These are phyloP conservation scores for Laticauda colubrina DNA, from an alignment of 2,113 vertebrate species.

Conservation along the genomic window DNA sequence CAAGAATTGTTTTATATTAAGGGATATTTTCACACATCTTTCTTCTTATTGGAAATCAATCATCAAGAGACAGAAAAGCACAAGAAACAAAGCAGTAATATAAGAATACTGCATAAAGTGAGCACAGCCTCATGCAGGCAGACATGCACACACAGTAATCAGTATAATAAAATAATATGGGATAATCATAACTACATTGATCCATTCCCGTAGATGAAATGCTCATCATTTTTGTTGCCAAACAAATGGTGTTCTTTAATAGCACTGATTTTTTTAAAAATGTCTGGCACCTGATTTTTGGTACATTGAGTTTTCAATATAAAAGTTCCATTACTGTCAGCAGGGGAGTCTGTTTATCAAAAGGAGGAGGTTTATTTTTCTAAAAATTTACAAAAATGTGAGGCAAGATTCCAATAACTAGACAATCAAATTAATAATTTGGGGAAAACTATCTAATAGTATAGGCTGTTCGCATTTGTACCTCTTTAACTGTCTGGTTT, in stretches of 20 bases:
- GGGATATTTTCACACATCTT: not conserved
- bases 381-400: not conserved
- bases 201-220: not conserved
- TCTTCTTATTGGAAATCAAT: not conserved
- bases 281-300: not conserved
- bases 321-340: not conserved
- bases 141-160: not conserved
- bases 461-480: not conserved
- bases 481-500: not conserved
- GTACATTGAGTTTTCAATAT: not conserved
- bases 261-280: conserved; percentile 1
- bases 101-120: not conserved
- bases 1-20: not conserved
- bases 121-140: not conserved
- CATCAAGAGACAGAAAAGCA: not conserved
- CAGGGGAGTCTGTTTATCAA: not conserved
- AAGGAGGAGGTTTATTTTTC: not conserved
- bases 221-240: not conserved
- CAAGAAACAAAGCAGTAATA: not conserved
- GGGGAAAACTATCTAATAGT: not conserved
- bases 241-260: not conserved
- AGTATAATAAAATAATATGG: not conserved
- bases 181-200: not conserved
- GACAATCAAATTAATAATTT: not conserved
- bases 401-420: not conserved